Evolutionary conservation across 1,140 invertebrate genomes (phyloP), one percentile per base, ranked within the genome.

Genomic region (Chymomyza costata): DNA sequence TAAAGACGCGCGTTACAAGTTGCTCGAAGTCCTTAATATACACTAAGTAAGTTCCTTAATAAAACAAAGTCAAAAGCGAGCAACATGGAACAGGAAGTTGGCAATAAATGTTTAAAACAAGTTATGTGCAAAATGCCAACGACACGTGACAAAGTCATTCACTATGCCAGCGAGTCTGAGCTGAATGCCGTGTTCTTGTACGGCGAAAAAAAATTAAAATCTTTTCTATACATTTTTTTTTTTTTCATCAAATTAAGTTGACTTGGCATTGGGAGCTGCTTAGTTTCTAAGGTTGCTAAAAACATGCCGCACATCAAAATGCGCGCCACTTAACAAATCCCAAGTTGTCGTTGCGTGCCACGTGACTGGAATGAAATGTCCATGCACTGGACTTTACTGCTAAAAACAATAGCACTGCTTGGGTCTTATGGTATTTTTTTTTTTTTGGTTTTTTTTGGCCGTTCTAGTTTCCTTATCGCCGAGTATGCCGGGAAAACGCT

Each of bases 281-380:
- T n/a, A 3, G n/a, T 14, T 34, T 53, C 10, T 28, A 10, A 2
- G 1, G 10, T 41, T 32, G 18, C 37, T 44, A 44, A 55, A 66
- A 67, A 54, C 69, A 73, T 67, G 56, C 68, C 57, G 67, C 53
- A 70, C 71, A 70, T 80, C 62, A 67, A 73, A 73, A 57, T 55
- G 73, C 45, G 56, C 67, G 73, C 73, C 73, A 80, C 73, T 80
- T 78, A 73, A 78, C 73, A 78, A 78, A 80, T 78, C 73, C 73
- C 73, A 73, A 80, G 73, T 78, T 78, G 73, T 78, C 73, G 73
- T 80, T 80, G 73, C 73, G 74, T 80, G 73, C 68, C 58, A 78
- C 73, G 73, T 78, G 73, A 78, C 73, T 78, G 52, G 73, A 57
- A 73, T 78, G 5, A 66, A 34, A 34, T n/a, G 32, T 3, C 56